Percentiles rank a stretch among this genome's conserved stretches.
Evolutionary conservation across 1,140 invertebrate species (phyloP).

Genomic region (Drosophila pachea): DNA sequence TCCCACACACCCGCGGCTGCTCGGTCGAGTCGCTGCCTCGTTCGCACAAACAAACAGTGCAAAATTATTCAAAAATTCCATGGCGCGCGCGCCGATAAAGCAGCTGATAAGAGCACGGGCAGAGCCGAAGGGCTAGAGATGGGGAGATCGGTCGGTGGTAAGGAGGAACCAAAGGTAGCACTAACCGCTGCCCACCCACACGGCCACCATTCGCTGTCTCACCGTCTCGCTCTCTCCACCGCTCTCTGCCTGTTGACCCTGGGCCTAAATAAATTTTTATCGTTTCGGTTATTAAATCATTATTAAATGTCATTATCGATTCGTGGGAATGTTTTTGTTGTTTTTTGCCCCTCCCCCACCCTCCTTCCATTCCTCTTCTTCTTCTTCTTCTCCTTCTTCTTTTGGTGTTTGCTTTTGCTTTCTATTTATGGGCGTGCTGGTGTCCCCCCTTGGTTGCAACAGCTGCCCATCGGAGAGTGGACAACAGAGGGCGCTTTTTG

Average conservation of each 20-base stretch:
- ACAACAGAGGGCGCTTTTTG: neutral
- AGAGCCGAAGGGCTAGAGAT: conserved; percentile 7
- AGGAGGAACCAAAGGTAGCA: neutral
- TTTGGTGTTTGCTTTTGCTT: neutral
- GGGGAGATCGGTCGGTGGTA: no score
- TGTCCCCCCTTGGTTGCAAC: conserved; percentile 6
- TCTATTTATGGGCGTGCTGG: conserved; percentile 1
- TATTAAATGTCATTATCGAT: conserved; percentile 75
- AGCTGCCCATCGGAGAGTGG: neutral
- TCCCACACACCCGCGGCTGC: conserved; percentile 2
- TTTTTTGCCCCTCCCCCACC: no score
- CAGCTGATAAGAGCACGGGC: conserved; percentile 55
- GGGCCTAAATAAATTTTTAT: conserved; percentile 57
- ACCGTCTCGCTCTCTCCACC: neutral
- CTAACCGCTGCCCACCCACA: conserved; percentile 10
- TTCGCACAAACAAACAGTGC: conserved; percentile 54
- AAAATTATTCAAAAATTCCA: conserved; percentile 74
- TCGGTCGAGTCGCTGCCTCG: neutral
- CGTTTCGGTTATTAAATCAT: conserved; percentile 52
- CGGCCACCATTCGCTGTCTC: neutral
- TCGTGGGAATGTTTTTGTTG: conserved; percentile 61
- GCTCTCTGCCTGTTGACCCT: neutral
- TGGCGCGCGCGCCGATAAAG: conserved; percentile 48
- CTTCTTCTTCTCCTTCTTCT: neutral
- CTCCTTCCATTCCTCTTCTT: neutral